Evolutionary conservation across 1,140 invertebrate genomes (phyloP).

Genomic region (Odontomachus brunneus): DNA sequence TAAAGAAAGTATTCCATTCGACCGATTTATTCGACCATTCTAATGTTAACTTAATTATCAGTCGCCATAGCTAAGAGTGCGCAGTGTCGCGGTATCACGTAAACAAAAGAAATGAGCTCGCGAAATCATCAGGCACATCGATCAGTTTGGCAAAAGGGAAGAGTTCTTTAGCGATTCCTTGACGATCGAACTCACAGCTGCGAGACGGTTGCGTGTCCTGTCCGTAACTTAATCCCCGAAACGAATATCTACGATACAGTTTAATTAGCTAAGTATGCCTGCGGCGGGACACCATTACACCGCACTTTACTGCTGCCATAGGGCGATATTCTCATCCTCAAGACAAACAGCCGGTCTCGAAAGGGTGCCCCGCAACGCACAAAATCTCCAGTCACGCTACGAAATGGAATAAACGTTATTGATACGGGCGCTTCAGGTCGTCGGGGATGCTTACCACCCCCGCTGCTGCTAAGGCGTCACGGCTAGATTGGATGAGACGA

Average conservation of each 20-base stretch:
- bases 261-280: constrained; percentile 81
- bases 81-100: not conserved
- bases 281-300: constrained; percentile 73
- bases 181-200: constrained; percentile 28
- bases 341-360: constrained; percentile 60
- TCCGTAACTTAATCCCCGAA: constrained; percentile 65
- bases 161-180: not conserved
- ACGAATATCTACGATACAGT: constrained; percentile 73
- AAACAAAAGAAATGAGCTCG: not conserved
- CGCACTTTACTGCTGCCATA: constrained; percentile 73
- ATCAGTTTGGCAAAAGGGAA: not conserved
- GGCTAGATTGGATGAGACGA: constrained; percentile 46
- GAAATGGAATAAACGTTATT: constrained; percentile 70
- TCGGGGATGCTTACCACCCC: constrained; percentile 29
- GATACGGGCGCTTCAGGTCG: constrained; percentile 55
- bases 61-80: too few species aligned
- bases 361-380: constrained; percentile 64
- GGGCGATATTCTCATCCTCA: constrained; percentile 59
- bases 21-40: too few species aligned
- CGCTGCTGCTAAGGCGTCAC: constrained; percentile 47
- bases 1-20: too few species aligned
- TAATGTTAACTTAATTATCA: too few species aligned
- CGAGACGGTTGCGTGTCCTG: constrained; percentile 52
- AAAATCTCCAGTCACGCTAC: constrained; percentile 76
- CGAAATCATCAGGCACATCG: not conserved